Conservation (phyloP, 64 coral and sea anemone genomes). For the Montipora cactus region DNA sequence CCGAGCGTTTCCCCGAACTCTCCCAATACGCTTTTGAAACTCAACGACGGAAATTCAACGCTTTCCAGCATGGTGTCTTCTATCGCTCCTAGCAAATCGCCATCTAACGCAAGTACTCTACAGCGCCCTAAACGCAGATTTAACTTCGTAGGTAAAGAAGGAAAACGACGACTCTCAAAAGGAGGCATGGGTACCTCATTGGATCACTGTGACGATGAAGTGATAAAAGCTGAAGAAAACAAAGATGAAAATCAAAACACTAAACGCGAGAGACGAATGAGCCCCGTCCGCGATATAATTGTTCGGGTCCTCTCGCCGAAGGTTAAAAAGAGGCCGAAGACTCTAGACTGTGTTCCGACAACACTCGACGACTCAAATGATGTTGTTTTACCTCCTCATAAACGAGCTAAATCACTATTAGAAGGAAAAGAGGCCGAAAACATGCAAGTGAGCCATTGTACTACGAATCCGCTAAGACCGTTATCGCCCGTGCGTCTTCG, state of each 20-base stretch:
- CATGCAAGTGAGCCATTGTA: background rate
- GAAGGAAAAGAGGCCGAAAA: constrained; percentile 69
- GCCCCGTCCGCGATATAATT: constrained; percentile 85
- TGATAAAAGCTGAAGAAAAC: background rate
- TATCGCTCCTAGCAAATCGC: constrained; percentile 77
- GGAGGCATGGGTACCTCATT: background rate
- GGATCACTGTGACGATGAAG: constrained; percentile 18
- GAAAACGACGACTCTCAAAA: constrained; percentile 9
- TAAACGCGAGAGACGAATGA: constrained; percentile 69
- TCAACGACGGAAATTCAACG: constrained; percentile 88
- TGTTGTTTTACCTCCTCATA: background rate
- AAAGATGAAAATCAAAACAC: constrained; percentile 53
- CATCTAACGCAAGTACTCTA: constrained; percentile 51
- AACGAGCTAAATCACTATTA: constrained; percentile 71
- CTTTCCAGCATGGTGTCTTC: constrained; percentile 85
- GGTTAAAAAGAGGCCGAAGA: constrained; percentile 84
- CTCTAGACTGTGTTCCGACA: constrained; percentile 63
- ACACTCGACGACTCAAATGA: background rate
- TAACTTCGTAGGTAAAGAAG: constrained; percentile 8
- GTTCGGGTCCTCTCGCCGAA: constrained; percentile 86
- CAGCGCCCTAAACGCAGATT: background rate
- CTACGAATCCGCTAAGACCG: constrained; percentile 33
- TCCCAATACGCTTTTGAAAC: constrained; percentile 58
- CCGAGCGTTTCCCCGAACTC: constrained; percentile 58
- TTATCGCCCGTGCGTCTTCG: constrained; percentile 45